Conservation (phyloP, 2,113 vertebrate genomes). For the Thermophis baileyi region DNA sequence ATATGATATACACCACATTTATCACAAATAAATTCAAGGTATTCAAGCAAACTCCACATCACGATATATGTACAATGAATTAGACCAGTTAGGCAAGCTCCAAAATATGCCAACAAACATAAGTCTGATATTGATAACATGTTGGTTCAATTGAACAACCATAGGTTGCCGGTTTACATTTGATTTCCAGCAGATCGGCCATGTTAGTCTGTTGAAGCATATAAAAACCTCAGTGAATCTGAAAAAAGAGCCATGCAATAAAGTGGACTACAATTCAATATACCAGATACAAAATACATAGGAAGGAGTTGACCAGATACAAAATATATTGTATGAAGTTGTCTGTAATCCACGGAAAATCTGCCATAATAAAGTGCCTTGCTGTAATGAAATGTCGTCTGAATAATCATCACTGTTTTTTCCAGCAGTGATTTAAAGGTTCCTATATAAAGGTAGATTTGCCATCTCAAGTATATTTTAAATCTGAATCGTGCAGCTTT, state of each 20-base stretch:
- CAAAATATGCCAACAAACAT: neutral
- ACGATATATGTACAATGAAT: neutral
- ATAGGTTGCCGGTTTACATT: neutral
- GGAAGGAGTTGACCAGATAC: neutral
- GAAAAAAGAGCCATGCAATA: neutral
- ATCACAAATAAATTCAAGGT: neutral
- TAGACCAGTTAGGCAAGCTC: neutral
- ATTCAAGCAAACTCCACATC: neutral
- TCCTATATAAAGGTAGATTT: slow-evolving; percentile 8
- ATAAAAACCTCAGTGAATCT: neutral
- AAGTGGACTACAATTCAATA: neutral
- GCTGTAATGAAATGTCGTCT: neutral
- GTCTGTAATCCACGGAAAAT: neutral
- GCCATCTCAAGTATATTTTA: slow-evolving; percentile 38
- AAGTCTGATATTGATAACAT: too few species aligned
- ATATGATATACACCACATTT: neutral
- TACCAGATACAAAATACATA: neutral
- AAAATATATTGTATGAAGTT: neutral
- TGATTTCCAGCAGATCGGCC: neutral
- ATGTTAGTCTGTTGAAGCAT: neutral
- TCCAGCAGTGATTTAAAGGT: neutral
- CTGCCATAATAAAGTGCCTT: neutral
- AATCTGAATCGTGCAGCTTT: neutral
- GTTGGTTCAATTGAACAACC: neutral
- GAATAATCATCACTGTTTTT: neutral